Evolutionary conservation across 2,113 vertebrate species (phyloP).

Genomic region (Aphelocoma coerulescens): DNA sequence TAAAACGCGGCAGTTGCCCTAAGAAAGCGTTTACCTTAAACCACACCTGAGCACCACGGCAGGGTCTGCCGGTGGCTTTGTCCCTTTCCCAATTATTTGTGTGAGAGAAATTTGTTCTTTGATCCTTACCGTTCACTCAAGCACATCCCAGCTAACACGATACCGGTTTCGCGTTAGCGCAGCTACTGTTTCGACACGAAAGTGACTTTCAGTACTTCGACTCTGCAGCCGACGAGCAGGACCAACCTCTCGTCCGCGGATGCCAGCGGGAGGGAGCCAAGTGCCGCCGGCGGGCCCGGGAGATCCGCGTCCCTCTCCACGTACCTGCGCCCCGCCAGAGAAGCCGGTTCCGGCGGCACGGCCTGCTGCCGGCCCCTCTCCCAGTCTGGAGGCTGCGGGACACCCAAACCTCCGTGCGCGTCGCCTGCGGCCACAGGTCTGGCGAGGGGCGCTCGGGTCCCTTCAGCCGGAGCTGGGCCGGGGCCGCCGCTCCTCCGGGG

Average conservation of each 20-base stretch:
- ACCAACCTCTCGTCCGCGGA: no score
- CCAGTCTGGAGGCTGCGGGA: neutral
- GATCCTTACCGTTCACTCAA: neutral
- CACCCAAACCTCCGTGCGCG: fast-evolving
- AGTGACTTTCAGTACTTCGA: fast-evolving
- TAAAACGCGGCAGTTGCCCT: fast-evolving
- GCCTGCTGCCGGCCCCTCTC: neutral
- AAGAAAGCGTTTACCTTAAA: neutral
- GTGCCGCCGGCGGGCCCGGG: neutral
- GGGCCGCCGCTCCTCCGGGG: neutral
- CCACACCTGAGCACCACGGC: neutral
- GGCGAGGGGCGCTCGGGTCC: neutral
- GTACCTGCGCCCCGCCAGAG: neutral
- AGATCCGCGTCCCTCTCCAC: neutral
- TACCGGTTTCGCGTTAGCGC: fast-evolving
- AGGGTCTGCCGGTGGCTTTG: neutral
- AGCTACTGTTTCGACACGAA: fast-evolving
- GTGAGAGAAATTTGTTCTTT: neutral
- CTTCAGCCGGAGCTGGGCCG: neutral
- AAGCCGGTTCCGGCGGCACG: neutral
- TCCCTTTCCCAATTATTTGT: neutral
- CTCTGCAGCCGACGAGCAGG: neutral
- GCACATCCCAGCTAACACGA: no score
- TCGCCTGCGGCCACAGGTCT: no score
- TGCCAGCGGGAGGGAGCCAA: no score